Conservation (phyloP, 2,888 invertebrate genomes). For the Euplexia lucipara region DNA sequence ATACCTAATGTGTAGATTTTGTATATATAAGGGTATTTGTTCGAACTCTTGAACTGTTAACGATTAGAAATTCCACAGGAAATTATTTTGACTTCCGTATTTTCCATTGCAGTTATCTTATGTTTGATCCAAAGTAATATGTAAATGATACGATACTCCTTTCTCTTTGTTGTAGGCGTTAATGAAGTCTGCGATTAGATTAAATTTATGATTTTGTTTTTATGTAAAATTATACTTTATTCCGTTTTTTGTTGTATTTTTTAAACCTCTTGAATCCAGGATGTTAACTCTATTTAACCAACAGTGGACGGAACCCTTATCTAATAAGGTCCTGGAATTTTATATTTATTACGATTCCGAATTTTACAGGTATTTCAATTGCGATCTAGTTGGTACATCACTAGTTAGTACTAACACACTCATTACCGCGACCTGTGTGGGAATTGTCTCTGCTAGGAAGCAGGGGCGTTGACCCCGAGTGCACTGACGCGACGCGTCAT, state of each 20-base stretch:
- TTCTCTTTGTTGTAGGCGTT: conserved; percentile 36
- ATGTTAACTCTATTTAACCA: background rate
- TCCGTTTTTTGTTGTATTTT: background rate
- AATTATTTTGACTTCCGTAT: conserved; percentile 29
- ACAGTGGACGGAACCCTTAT: background rate
- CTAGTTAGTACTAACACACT: conserved; percentile 64
- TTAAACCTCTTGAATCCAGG: background rate
- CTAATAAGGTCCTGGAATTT: no score
- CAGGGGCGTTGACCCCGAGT: conserved; percentile 76
- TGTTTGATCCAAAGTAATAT: conserved; percentile 39
- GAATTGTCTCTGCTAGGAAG: conserved; percentile 78
- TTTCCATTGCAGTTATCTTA: conserved; percentile 40
- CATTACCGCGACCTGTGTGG: conserved; percentile 74
- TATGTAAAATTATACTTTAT: background rate
- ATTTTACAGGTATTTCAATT: background rate
- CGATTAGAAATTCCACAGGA: conserved; percentile 27
- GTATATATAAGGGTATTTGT: background rate
- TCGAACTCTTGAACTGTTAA: conserved; percentile 26
- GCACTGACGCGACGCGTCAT: conserved; percentile 79
- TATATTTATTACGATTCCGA: background rate
- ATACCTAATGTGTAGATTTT: conserved; percentile 10
- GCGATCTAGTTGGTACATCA: conserved; percentile 49
- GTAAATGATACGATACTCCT: conserved; percentile 38
- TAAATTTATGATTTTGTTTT: conserved; percentile 5
- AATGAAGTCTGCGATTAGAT: conserved; percentile 9